Conservation (phyloP, 2,113 vertebrate species). For the Crotalus helleri region DNA sequence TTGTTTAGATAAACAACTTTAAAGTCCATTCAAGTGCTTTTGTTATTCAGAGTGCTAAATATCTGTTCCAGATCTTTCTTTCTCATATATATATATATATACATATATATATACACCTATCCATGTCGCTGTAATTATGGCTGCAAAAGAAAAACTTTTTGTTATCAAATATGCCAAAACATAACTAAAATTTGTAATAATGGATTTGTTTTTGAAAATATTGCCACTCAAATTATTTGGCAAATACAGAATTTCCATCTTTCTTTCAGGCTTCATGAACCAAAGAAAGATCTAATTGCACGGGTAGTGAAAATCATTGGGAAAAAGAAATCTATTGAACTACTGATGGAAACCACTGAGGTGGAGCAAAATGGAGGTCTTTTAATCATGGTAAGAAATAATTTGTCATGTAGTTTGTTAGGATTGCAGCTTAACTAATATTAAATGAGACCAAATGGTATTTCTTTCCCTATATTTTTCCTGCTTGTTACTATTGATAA, state of each 20-base stretch:
- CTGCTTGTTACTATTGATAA: not conserved
- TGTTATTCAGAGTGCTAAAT: not conserved
- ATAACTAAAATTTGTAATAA: not conserved
- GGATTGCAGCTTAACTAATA: not conserved
- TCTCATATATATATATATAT: not conserved
- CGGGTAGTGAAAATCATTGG: constrained; percentile 87
- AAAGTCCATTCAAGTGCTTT: not conserved
- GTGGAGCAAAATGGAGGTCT: constrained; percentile 91
- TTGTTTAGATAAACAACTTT: not conserved
- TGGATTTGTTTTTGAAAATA: not conserved
- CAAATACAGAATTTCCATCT: not conserved
- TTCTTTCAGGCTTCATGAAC: constrained; percentile 81
- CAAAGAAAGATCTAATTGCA: constrained; percentile 89
- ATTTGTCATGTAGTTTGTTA: not conserved
- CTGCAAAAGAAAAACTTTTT: not conserved
- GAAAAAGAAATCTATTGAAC: constrained; percentile 87
- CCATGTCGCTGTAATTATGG: not conserved
- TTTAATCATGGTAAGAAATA: constrained; percentile 81
- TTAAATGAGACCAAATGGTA: not conserved
- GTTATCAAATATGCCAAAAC: not conserved
- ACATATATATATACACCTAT: not conserved
- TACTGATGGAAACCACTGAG: constrained; percentile 88
- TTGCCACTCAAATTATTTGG: not conserved
- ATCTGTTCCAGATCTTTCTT: not conserved
- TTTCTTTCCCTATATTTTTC: no score